A percentile compares a stretch with the other conserved stretches of the same genome.
Conservation (phyloP, 2,113 vertebrate species). For the Myrmophylax atrothorax region DNA sequence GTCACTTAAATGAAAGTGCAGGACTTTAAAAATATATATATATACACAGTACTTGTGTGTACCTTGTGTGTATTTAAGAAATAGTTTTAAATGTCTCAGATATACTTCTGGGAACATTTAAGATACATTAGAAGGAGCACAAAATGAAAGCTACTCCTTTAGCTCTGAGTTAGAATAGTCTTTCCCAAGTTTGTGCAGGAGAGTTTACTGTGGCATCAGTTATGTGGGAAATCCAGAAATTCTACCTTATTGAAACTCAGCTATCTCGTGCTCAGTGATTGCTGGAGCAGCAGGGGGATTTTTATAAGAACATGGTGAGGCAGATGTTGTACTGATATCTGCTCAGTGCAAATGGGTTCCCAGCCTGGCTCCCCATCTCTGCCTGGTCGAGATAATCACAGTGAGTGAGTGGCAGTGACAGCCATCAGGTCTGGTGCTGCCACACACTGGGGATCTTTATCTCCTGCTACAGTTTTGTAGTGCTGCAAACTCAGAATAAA, state of each 20-base stretch:
- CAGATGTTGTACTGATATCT: constrained; percentile 22
- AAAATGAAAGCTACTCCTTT: neutral
- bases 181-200: neutral
- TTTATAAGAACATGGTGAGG: neutral
- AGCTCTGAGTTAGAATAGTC: neutral
- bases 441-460: constrained; percentile 5
- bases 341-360: neutral
- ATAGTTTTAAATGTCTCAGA: neutral
- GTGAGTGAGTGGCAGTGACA: neutral
- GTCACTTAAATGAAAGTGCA: neutral
- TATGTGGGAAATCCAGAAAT: constrained; percentile 31
- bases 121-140: neutral
- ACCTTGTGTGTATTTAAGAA: neutral
- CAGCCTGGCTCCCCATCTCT: neutral
- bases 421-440: constrained; percentile 8
- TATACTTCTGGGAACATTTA: neutral
- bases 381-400: neutral
- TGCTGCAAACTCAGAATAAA: neutral
- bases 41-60: neutral
- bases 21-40: neutral
- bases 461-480: neutral
- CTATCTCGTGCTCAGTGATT: constrained; percentile 13
- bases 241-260: neutral
- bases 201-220: neutral
- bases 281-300: constrained; percentile 16